A percentile compares a stretch with the other conserved stretches of the same genome.
Evolutionary conservation across 2,113 vertebrate species (phyloP).

Genomic region (Saguinus imperator): DNA sequence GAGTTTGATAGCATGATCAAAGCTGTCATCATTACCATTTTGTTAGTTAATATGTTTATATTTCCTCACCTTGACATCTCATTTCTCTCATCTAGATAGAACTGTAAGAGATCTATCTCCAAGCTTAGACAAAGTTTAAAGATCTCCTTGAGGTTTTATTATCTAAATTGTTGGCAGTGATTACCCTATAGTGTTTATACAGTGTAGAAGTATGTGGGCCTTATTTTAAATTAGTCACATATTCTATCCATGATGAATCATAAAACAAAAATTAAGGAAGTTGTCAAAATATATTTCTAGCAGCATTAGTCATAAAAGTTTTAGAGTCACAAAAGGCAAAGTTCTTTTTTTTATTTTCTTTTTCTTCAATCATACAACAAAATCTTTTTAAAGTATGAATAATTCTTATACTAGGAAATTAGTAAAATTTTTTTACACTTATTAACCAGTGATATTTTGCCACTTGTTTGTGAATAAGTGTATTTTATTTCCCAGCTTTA

Average conservation of each 20-base stretch:
- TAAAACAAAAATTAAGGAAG: slow-evolving; percentile 29
- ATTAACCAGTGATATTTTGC: background rate
- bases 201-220: background rate
- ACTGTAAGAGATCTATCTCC: background rate
- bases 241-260: background rate
- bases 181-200: background rate
- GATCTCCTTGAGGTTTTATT: background rate
- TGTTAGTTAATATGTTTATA: background rate
- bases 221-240: slow-evolving; percentile 23
- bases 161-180: background rate
- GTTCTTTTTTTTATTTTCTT: background rate
- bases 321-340: slow-evolving; percentile 13
- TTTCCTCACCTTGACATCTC: background rate
- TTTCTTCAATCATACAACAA: too few species aligned
- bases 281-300: background rate
- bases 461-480: background rate
- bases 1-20: background rate
- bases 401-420: slow-evolving; percentile 5
- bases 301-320: slow-evolving; percentile 6
- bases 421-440: background rate
- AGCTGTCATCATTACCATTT: background rate
- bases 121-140: background rate
- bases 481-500: background rate
- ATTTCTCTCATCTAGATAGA: background rate
- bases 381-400: background rate